Evolutionary conservation across 2,797 vertebrate genomes (phyloP).

Genomic region (Limnodromus scolopaceus): DNA sequence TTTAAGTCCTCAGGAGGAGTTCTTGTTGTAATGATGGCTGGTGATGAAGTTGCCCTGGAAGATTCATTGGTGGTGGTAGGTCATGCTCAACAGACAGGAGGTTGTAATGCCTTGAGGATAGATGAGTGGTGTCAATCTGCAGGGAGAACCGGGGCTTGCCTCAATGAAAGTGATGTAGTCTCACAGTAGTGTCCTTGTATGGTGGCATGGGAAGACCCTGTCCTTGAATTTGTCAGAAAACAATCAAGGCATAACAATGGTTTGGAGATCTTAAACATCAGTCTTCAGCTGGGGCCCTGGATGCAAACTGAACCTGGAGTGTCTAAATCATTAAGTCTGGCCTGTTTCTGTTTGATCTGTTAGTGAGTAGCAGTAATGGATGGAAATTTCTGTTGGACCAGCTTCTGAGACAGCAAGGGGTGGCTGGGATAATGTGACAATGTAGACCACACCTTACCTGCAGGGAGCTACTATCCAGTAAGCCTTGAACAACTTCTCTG

Average conservation of each 20-base stretch:
- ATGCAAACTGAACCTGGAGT: background rate
- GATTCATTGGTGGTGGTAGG: background rate
- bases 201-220: background rate
- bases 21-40: rapidly evolving
- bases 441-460: background rate
- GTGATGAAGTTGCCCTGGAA: background rate
- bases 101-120: background rate
- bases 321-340: background rate
- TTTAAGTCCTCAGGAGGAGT: background rate
- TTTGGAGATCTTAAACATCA: background rate
- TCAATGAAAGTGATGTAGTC: background rate
- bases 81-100: background rate
- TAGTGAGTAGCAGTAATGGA: background rate
- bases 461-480: background rate
- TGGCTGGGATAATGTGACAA: background rate
- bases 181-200: background rate
- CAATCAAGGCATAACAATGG: background rate
- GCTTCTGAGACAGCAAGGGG: background rate
- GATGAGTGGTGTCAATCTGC: background rate
- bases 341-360: background rate
- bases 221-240: background rate
- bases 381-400: background rate
- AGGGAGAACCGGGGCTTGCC: background rate
- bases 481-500: background rate
- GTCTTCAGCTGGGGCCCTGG: background rate